A percentile compares a stretch with the other conserved stretches of the same genome.
Evolutionary conservation across 2,888 invertebrate genomes (phyloP).

Genomic region (Coenonympha glycerion): DNA sequence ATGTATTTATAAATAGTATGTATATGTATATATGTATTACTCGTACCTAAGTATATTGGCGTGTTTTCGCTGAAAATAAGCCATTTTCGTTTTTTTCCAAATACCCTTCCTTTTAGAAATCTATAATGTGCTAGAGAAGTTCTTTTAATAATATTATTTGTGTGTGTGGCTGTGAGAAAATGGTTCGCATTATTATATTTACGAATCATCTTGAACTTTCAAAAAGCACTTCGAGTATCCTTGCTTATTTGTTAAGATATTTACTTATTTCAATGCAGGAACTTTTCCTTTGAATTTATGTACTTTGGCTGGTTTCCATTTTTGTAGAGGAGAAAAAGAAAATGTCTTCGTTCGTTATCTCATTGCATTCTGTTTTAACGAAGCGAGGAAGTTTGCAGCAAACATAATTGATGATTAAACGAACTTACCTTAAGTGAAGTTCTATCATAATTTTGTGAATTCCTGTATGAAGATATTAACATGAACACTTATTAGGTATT

Average conservation of each 20-base stretch:
- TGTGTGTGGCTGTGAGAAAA: neutral
- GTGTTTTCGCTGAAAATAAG: no score
- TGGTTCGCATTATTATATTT: neutral
- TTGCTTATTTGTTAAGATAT: neutral
- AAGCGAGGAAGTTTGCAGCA: neutral
- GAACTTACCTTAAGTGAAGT: no score
- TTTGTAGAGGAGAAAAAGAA: neutral
- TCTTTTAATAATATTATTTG: no score
- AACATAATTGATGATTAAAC: no score
- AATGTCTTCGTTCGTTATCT: neutral
- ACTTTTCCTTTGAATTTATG: neutral
- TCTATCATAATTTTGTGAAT: no score
- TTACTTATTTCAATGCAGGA: neutral
- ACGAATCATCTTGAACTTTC: neutral
- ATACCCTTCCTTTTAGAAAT: no score
- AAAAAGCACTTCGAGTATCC: neutral
- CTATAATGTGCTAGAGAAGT: no score
- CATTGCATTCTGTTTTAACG: neutral
- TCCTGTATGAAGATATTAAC: no score
- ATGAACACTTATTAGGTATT: no score
- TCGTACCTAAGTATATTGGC: no score
- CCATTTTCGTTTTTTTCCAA: no score
- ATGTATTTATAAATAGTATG: constrained; percentile 10
- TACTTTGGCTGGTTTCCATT: neutral
- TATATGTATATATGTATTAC: no score